Percentiles rank a stretch among this genome's conserved stretches.
Evolutionary conservation across 1,140 invertebrate genomes (phyloP).

Genomic region (Wasmannia auropunctata): DNA sequence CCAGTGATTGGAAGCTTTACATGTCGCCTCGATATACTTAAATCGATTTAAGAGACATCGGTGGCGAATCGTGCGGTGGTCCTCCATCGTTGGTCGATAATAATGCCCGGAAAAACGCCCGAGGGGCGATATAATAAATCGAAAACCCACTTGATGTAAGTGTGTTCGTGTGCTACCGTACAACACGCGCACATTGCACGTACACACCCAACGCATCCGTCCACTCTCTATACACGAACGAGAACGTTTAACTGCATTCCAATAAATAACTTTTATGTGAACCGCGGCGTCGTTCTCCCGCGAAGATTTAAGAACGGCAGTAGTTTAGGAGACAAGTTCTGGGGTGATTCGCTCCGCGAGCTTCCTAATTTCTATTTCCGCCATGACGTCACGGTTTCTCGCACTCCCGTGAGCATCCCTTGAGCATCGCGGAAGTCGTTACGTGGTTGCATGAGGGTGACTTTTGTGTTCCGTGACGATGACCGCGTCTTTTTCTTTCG

Average conservation of each 20-base stretch:
- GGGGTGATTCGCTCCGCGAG: conserved; percentile 26
- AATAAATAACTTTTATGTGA: conserved; percentile 74
- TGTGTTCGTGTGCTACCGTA: neutral
- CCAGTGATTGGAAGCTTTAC: neutral
- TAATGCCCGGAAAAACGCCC: conserved; percentile 57
- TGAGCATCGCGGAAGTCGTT: conserved; percentile 22
- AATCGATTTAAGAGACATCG: conserved; percentile 40
- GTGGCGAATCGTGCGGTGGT: neutral
- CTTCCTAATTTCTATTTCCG: conserved; percentile 27
- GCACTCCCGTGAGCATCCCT: neutral
- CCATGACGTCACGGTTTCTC: conserved; percentile 11
- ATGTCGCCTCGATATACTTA: conserved; percentile 24
- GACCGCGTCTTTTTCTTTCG: conserved; percentile 7
- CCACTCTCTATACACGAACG: conserved; percentile 10
- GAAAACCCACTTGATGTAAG: conserved; percentile 35
- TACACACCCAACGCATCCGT: conserved; percentile 3
- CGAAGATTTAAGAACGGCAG: conserved; percentile 60
- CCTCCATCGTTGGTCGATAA: conserved; percentile 52
- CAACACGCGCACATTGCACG: neutral
- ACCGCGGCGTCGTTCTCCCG: neutral
- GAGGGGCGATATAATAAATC: conserved; percentile 62
- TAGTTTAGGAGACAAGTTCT: conserved; percentile 36
- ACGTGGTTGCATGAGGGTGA: conserved; percentile 25
- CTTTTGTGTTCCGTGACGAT: conserved; percentile 43
- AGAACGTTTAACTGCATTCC: conserved; percentile 63